Evolutionary conservation across 2,113 vertebrate genomes (phyloP).

Genomic region (Nerophis lumbriciformis): DNA sequence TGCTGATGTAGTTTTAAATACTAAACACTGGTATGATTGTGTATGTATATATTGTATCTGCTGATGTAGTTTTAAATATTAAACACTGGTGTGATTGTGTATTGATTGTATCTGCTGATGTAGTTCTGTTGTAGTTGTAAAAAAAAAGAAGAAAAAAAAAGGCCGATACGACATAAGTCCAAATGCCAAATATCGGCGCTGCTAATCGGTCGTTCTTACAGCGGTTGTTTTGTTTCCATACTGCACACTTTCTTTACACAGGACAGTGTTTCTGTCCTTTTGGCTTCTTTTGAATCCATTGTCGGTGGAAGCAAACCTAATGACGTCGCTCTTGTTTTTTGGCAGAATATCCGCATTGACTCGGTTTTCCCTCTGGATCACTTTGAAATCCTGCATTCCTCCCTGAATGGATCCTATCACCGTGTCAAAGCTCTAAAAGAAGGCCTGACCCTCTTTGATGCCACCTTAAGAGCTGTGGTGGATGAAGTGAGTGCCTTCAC

Average conservation of each 20-base stretch:
- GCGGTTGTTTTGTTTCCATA: not conserved
- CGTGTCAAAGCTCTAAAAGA: conserved; percentile 73
- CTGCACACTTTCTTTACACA: not conserved
- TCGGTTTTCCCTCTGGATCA: conserved; percentile 73
- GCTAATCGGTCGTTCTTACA: too few species aligned
- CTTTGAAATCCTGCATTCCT: conserved; percentile 82
- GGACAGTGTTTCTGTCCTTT: not conserved
- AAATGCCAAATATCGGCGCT: too few species aligned
- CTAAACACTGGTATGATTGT: too few species aligned
- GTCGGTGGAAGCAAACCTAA: not conserved
- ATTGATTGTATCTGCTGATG: too few species aligned
- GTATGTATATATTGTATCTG: too few species aligned
- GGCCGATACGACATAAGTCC: too few species aligned
- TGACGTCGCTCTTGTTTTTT: conserved; percentile 6
- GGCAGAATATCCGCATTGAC: conserved; percentile 84
- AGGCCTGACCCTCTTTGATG: conserved; percentile 80
- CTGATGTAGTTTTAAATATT: too few species aligned
- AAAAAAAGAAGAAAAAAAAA: too few species aligned
- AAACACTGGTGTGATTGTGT: too few species aligned
- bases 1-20: too few species aligned
- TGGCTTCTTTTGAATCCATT: not conserved
- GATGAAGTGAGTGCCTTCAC: conserved; percentile 75
- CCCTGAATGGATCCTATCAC: conserved; percentile 87
- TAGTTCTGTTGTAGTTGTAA: too few species aligned
- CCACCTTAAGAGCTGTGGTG: conserved; percentile 77